These are phyloP conservation scores for Carterocephalus palaemon DNA, from an alignment of 2,888 invertebrate genomes.

Conservation along the genomic window DNA sequence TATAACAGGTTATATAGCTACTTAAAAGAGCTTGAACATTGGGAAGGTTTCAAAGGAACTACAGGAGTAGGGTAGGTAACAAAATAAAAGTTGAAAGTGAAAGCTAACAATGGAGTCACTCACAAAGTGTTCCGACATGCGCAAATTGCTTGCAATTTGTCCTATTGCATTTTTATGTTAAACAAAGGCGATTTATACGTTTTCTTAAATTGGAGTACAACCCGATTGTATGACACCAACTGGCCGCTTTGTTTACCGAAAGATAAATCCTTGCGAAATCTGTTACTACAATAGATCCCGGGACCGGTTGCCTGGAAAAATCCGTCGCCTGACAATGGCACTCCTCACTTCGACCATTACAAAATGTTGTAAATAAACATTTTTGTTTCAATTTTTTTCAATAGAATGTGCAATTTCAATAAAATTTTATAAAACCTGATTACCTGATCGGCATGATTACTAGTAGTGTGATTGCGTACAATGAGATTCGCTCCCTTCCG, in stretches of 20 bases:
- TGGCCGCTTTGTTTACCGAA: conserved; percentile 36
- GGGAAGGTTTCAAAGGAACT: conserved; percentile 2
- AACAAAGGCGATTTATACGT: conserved; percentile 56
- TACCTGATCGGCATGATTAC: conserved; percentile 13
- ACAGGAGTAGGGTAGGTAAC: conserved; percentile 39
- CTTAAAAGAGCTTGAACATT: too few species aligned
- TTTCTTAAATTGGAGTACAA: conserved; percentile 65
- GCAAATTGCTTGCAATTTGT: conserved; percentile 53
- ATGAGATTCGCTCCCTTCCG: conserved; percentile 56
- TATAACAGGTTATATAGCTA: too few species aligned
- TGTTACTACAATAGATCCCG: conserved; percentile 53
- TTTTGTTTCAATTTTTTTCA: conserved; percentile 10
- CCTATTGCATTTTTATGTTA: conserved; percentile 57
- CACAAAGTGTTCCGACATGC: conserved; percentile 62
- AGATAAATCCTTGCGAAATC: conserved; percentile 61
- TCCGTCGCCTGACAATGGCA: conserved; percentile 50
- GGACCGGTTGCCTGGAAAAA: conserved; percentile 50
- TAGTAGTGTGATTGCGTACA: conserved; percentile 25
- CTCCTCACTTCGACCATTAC: not conserved
- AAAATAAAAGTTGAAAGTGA: conserved; percentile 53
- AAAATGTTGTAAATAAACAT: conserved; percentile 9
- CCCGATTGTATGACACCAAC: conserved; percentile 53
- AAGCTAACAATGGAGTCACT: conserved; percentile 52
- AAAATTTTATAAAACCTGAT: conserved; percentile 17
- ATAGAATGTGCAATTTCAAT: not conserved